Conservation (phyloP, 2,113 vertebrate species). For the Lanius collurio region DNA sequence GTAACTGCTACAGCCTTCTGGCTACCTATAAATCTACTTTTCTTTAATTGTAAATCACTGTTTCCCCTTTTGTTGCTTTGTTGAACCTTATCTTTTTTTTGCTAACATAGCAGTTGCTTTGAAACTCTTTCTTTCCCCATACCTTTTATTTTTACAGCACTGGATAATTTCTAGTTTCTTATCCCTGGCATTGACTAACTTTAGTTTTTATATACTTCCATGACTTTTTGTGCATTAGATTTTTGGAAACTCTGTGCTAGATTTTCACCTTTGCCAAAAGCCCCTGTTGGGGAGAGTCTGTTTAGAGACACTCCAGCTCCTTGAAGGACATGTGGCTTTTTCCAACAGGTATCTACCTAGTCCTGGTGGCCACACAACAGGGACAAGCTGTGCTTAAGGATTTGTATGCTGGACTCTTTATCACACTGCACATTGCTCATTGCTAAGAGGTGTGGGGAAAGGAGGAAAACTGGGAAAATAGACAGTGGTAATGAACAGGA, state of each 20-base stretch:
- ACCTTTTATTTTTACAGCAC: not conserved
- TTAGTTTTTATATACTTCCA: not conserved
- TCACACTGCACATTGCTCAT: not conserved
- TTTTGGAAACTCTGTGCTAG: not conserved
- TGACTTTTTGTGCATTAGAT: accelerated
- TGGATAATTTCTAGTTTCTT: not conserved
- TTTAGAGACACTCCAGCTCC: not conserved
- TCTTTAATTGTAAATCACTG: not conserved
- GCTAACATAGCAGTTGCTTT: not conserved
- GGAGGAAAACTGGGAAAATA: not conserved
- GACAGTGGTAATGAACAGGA: not conserved
- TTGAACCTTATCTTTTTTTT: not conserved
- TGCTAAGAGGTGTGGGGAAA: not conserved
- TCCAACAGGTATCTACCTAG: not conserved
- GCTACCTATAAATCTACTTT: not conserved
- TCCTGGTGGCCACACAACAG: not conserved
- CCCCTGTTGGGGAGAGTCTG: not conserved
- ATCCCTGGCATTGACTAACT: not conserved
- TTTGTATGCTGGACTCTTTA: not conserved
- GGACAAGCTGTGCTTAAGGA: not conserved
- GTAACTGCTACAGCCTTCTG: not conserved
- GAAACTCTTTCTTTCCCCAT: not conserved
- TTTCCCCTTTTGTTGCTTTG: not conserved
- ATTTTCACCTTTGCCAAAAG: not conserved
- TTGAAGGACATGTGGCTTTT: not conserved